Percentiles rank a stretch among this genome's conserved stretches.
These are phyloP conservation scores for Euclidia mi DNA, from an alignment of 2,888 invertebrate genomes.

Conservation along the genomic window DNA sequence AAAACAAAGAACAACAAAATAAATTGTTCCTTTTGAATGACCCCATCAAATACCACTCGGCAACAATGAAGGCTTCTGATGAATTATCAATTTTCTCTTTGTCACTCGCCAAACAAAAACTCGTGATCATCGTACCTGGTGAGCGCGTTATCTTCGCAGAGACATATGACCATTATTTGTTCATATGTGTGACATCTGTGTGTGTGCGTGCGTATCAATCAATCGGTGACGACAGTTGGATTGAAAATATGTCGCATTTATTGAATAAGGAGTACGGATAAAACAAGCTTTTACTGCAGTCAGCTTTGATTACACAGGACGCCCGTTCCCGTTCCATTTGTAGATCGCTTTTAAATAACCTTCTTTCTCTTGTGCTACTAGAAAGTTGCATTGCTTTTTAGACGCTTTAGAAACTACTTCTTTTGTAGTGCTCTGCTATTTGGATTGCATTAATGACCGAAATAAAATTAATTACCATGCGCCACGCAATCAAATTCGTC, in stretches of 20 bases:
- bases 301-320: conserved; percentile 39
- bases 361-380: conserved; percentile 12
- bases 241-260: conserved; percentile 67
- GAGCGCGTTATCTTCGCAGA: conserved; percentile 86
- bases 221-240: conserved; percentile 74
- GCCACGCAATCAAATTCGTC: no score
- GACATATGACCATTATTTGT: conserved; percentile 85
- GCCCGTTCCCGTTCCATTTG: conserved; percentile 26
- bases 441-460: background rate
- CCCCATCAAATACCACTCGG: conserved; percentile 75
- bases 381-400: conserved; percentile 1
- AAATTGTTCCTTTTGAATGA: conserved; percentile 76
- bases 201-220: conserved; percentile 74
- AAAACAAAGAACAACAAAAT: conserved; percentile 76
- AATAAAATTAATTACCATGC: no score
- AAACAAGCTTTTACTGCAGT: conserved; percentile 41
- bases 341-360: conserved; percentile 17
- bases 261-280: conserved; percentile 56
- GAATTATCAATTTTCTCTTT: conserved; percentile 87
- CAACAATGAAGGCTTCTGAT: conserved; percentile 79
- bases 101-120: conserved; percentile 85
- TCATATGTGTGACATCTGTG: conserved; percentile 69
- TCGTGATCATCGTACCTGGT: conserved; percentile 81
- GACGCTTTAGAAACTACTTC: background rate
- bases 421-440: background rate